Evolutionary conservation across 2,888 invertebrate genomes (phyloP).

Genomic region (Lutraria lutraria): DNA sequence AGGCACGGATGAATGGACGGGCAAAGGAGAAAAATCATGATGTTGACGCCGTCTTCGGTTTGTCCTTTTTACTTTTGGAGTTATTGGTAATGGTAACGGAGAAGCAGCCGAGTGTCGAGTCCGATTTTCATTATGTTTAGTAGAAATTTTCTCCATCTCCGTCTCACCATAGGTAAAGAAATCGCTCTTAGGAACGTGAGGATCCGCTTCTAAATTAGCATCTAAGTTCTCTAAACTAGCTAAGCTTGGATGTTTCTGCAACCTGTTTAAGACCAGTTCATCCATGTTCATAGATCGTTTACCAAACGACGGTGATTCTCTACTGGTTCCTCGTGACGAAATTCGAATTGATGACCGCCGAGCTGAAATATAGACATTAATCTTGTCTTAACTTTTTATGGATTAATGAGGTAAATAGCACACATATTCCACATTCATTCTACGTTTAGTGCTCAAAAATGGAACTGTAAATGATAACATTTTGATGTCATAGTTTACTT

Average conservation of each 20-base stretch:
- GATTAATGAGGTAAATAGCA: too few relatives aligned
- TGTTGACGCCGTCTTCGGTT: conserved; percentile 4
- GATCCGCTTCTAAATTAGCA: conserved; percentile 29
- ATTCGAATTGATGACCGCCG: conserved; percentile 44
- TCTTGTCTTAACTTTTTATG: background rate
- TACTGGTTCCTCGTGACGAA: conserved; percentile 24
- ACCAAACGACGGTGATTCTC: conserved; percentile 19
- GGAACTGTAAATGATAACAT: too few relatives aligned
- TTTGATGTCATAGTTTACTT: too few relatives aligned
- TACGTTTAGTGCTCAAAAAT: too few relatives aligned
- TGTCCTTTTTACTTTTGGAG: background rate
- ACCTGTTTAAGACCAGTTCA: background rate
- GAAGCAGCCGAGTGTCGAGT: conserved; percentile 37
- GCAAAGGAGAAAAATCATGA: conserved; percentile 10
- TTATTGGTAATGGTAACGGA: conserved; percentile 28
- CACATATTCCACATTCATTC: too few relatives aligned
- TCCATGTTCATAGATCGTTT: background rate
- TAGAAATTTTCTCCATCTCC: conserved; percentile 30
- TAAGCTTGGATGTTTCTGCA: background rate
- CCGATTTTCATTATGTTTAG: conserved; percentile 37
- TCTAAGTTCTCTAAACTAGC: conserved; percentile 15
- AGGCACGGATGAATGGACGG: background rate
- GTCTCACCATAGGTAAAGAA: conserved; percentile 42
- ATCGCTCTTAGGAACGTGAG: conserved; percentile 47
- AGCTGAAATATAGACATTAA: conserved; percentile 25